A percentile compares a stretch with the other conserved stretches of the same genome.
Conservation (phyloP, 1,140 invertebrate species). For the Cydia pomonella region DNA sequence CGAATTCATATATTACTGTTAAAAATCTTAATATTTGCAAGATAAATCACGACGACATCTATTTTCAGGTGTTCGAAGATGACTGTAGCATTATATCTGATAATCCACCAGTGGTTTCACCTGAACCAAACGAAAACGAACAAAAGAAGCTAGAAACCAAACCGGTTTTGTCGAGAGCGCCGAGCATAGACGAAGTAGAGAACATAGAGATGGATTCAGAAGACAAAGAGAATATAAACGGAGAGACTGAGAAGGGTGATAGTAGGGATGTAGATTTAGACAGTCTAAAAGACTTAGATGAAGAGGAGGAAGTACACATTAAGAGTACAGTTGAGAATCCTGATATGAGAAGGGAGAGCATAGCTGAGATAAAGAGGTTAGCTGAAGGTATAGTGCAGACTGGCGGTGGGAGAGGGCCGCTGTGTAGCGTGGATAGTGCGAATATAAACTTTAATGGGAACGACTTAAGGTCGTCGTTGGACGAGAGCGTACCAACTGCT, state of each 20-base stretch:
- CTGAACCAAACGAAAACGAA: conserved; percentile 73
- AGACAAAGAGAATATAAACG: conserved; percentile 64
- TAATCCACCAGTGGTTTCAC: conserved; percentile 77
- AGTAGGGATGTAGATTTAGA: conserved; percentile 64
- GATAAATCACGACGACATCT: not conserved
- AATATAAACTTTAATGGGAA: conserved; percentile 66
- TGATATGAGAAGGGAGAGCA: conserved; percentile 72
- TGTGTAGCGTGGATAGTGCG: conserved; percentile 72
- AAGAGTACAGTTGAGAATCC: conserved; percentile 74
- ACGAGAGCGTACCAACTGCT: conserved; percentile 47
- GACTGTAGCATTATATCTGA: conserved; percentile 81
- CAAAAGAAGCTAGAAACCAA: conserved; percentile 69
- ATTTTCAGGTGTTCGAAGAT: conserved; percentile 81
- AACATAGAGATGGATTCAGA: conserved; percentile 77
- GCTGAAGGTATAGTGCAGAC: conserved; percentile 76
- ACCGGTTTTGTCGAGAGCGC: conserved; percentile 64
- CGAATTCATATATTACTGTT: too few species aligned
- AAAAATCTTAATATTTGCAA: conserved; percentile 9
- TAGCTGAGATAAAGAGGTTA: conserved; percentile 74
- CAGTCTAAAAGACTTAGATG: conserved; percentile 63
- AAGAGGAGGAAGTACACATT: conserved; percentile 65
- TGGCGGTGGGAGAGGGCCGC: conserved; percentile 62
- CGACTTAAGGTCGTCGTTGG: conserved; percentile 57
- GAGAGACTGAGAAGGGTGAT: conserved; percentile 69
- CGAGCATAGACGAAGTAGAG: conserved; percentile 75